phyloP scores from a whole-genome alignment of 2,797 vertebrate species.

The Chloroceryle inda region DNA sequence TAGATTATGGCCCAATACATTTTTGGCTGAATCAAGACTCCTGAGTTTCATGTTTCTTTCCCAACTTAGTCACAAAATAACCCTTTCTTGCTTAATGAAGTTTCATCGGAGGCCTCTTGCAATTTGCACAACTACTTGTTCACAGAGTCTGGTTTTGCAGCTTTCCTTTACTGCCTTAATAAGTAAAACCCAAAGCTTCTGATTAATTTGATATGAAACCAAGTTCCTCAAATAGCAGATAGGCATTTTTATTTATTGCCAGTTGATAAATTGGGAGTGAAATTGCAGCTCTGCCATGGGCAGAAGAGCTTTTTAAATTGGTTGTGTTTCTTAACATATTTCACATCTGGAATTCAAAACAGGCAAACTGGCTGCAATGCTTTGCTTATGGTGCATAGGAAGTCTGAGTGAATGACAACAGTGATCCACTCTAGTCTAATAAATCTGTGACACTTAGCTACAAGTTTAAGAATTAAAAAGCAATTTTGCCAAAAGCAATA shows the following conservation, averaged over 20 bases:
- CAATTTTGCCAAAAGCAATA: background rate
- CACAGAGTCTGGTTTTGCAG: background rate
- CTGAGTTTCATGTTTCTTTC: conserved; percentile 7
- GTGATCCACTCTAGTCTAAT: background rate
- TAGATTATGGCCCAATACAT: background rate
- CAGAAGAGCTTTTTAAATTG: background rate
- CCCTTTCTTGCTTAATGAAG: background rate
- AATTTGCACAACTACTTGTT: background rate
- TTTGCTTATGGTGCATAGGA: background rate
- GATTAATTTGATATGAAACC: background rate
- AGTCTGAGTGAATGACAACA: background rate
- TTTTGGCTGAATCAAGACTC: conserved; percentile 26
- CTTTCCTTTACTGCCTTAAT: background rate
- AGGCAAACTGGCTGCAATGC: background rate
- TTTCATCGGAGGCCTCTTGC: background rate
- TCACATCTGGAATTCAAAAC: background rate
- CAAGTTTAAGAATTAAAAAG: background rate
- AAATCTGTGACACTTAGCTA: background rate
- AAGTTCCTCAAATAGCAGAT: background rate
- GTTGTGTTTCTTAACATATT: background rate
- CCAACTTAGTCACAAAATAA: background rate
- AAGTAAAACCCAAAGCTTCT: background rate
- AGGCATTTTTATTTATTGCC: background rate
- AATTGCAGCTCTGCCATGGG: background rate
- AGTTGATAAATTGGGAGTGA: background rate